These are phyloP conservation scores for Scaptomyza graminum DNA, from an alignment of 1,140 invertebrate genomes.

Conservation along the genomic window DNA sequence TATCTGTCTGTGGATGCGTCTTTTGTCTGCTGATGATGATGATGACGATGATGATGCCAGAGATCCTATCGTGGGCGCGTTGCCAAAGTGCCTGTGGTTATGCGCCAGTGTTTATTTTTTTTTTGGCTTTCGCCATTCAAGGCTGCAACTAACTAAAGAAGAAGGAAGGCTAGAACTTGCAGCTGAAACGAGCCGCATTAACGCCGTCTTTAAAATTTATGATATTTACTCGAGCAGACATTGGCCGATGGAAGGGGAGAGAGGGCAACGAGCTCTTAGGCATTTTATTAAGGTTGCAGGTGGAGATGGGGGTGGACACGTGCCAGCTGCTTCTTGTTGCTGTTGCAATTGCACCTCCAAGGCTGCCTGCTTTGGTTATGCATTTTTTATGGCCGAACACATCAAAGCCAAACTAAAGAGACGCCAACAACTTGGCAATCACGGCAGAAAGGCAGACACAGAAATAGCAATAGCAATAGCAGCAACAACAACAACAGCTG, in stretches of 20 bases:
- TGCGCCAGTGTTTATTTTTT: slow-evolving; percentile 47
- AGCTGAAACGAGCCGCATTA: slow-evolving; percentile 62
- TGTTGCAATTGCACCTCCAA: background rate
- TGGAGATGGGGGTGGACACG: slow-evolving; percentile 1
- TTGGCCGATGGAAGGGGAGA: background rate
- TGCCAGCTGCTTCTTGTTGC: background rate
- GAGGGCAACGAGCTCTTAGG: slow-evolving; percentile 35
- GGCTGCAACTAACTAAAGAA: slow-evolving; percentile 11
- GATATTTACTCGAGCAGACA: slow-evolving; percentile 71
- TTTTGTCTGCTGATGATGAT: background rate
- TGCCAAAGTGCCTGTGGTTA: slow-evolving; percentile 80
- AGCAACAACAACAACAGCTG: background rate
- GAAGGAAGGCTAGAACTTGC: slow-evolving; percentile 10
- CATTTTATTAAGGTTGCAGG: slow-evolving; percentile 4
- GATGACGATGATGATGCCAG: slow-evolving; percentile 26
- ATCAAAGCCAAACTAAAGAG: slow-evolving; percentile 47
- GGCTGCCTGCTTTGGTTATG: slow-evolving; percentile 26
- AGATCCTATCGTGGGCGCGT: slow-evolving; percentile 36
- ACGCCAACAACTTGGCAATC: slow-evolving; percentile 35
- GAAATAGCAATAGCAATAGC: background rate
- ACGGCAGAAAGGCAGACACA: background rate
- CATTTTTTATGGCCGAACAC: slow-evolving; percentile 53
- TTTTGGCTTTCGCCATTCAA: slow-evolving; percentile 24
- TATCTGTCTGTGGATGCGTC: background rate
- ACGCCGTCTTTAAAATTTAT: slow-evolving; percentile 78